Conservation (phyloP, 2,113 vertebrate species). For the Donacobius atricapilla region DNA sequence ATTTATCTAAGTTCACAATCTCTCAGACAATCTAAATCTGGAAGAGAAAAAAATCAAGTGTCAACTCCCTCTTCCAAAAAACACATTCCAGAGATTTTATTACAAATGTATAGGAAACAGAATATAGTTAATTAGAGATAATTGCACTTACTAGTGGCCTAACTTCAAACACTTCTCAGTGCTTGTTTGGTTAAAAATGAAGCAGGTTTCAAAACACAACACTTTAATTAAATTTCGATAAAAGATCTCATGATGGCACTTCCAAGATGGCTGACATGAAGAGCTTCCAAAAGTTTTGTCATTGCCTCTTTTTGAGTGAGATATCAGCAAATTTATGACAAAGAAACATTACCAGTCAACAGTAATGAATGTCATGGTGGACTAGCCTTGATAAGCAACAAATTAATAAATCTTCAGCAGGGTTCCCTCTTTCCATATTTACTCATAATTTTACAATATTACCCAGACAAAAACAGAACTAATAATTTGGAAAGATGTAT, state of each 20-base stretch:
- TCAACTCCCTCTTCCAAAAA: neutral
- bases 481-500: conserved; percentile 38
- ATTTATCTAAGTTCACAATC: neutral
- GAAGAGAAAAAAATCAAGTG: neutral
- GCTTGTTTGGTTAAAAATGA: conserved; percentile 33
- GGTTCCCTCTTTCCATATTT: conserved; percentile 40
- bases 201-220: conserved; percentile 31
- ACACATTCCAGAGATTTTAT: neutral
- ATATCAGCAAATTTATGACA: neutral
- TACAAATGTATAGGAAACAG: conserved; percentile 10
- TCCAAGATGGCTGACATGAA: conserved; percentile 17
- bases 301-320: conserved; percentile 21
- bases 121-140: conserved; percentile 40
- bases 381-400: conserved; percentile 31
- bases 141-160: conserved; percentile 28
- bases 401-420: conserved; percentile 45
- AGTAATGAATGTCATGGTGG: conserved; percentile 4
- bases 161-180: conserved; percentile 45
- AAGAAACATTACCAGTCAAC: neutral
- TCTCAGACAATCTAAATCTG: neutral
- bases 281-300: conserved; percentile 13
- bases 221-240: conserved; percentile 31
- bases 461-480: conserved; percentile 34
- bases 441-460: conserved; percentile 43
- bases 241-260: neutral